These are phyloP conservation scores for Ormyrus pomaceus DNA, from an alignment of 2,888 invertebrate genomes.

Conservation along the genomic window DNA sequence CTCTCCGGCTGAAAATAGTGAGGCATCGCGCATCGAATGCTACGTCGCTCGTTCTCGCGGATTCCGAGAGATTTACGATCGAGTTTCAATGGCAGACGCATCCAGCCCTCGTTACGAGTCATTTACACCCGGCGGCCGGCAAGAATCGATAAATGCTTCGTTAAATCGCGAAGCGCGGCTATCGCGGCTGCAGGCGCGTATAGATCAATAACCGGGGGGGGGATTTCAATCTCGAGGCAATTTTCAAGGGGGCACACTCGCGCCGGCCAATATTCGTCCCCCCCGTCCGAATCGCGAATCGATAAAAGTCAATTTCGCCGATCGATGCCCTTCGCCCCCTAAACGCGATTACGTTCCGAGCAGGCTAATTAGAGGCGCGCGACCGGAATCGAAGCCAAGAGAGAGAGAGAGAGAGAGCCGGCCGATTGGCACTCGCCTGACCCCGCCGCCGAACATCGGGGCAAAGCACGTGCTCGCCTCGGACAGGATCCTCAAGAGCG, in stretches of 20 bases:
- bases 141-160: background rate
- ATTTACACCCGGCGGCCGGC: background rate
- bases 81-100: too few relatives aligned
- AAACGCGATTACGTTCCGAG: slow-evolving; percentile 3
- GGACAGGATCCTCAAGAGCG: background rate
- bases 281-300: background rate
- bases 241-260: slow-evolving; percentile 20
- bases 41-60: too few relatives aligned
- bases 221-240: slow-evolving; percentile 50
- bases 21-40: too few relatives aligned
- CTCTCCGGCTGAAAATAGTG: too few relatives aligned
- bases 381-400: slow-evolving; percentile 20
- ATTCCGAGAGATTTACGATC: too few relatives aligned
- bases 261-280: slow-evolving; percentile 5
- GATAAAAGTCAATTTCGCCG: slow-evolving; percentile 32
- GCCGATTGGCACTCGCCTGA: slow-evolving; percentile 29
- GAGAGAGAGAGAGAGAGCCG: too few relatives aligned
- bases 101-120: too few relatives aligned
- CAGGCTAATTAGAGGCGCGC: slow-evolving; percentile 12
- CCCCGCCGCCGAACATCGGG: background rate
- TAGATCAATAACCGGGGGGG: background rate
- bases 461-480: slow-evolving; percentile 18
- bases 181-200: too few relatives aligned
- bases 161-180: background rate
- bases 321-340: slow-evolving; percentile 19